phyloP scores from a whole-genome alignment of 2,113 vertebrate genomes.

The Triplophysa siluroides region DNA sequence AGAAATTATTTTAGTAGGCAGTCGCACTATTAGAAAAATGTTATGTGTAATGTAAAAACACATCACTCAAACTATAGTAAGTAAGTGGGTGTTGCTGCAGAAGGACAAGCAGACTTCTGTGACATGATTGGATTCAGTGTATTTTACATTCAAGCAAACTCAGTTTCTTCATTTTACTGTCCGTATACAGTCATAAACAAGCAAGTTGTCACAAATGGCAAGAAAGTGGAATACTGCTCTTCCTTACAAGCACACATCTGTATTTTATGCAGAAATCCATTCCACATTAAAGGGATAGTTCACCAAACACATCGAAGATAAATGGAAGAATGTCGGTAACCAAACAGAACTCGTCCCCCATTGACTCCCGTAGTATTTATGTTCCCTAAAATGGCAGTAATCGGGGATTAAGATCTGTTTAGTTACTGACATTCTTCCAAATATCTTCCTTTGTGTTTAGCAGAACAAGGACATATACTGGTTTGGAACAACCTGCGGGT shows the following conservation, averaged over 20 bases:
- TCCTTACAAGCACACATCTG: not conserved
- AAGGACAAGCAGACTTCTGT: slow-evolving; percentile 6
- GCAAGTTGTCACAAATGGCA: not conserved
- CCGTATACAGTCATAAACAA: not conserved
- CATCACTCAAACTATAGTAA: not conserved
- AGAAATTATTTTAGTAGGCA: too few species aligned
- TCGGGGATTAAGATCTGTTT: too few species aligned
- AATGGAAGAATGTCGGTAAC: too few species aligned
- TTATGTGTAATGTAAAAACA: not conserved
- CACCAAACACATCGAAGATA: too few species aligned
- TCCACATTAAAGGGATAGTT: too few species aligned
- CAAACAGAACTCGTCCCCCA: too few species aligned
- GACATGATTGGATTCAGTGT: slow-evolving; percentile 9
- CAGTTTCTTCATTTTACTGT: not conserved
- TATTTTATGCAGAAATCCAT: not conserved
- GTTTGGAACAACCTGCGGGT: too few species aligned
- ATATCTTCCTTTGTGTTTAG: too few species aligned
- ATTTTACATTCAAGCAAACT: slow-evolving; percentile 26
- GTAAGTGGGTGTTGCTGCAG: not conserved
- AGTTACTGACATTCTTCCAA: too few species aligned
- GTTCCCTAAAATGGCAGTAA: too few species aligned
- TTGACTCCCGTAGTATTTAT: too few species aligned
- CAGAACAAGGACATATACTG: too few species aligned
- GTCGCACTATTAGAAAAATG: not conserved
- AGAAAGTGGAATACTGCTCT: slow-evolving; percentile 12